These are phyloP conservation scores for Pachliopta kotzebuea DNA, from an alignment of 2,888 invertebrate species.

Conservation along the genomic window DNA sequence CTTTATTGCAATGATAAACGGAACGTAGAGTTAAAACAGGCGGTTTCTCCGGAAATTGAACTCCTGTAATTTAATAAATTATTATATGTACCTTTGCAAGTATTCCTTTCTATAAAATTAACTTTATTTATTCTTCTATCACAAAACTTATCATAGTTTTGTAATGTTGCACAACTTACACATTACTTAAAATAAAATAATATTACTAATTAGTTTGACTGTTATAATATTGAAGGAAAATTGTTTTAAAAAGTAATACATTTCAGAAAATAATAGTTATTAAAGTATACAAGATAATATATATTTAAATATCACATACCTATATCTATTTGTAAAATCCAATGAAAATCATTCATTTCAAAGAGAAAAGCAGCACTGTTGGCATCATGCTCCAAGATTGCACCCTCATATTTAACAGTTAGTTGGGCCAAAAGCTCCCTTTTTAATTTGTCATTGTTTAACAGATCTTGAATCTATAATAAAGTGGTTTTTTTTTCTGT, in stretches of 20 bases:
- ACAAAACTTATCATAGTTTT: background rate
- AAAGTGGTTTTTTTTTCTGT: background rate
- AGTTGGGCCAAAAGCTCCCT: slow-evolving; percentile 68
- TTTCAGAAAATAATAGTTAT: background rate
- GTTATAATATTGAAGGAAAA: no score
- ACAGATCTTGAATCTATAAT: slow-evolving; percentile 61
- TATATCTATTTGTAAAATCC: slow-evolving; percentile 80
- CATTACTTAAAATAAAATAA: no score
- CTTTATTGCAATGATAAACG: slow-evolving; percentile 76
- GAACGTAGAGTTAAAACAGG: slow-evolving; percentile 78
- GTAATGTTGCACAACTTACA: no score
- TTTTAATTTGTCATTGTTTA: slow-evolving; percentile 70
- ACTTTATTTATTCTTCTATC: background rate
- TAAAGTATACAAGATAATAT: background rate
- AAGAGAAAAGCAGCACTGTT: slow-evolving; percentile 80
- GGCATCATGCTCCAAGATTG: slow-evolving; percentile 69
- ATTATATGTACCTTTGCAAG: background rate
- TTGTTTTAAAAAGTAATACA: no score
- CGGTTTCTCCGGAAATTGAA: slow-evolving; percentile 77
- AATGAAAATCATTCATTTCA: slow-evolving; percentile 82
- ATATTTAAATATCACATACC: slow-evolving; percentile 50
- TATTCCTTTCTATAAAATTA: background rate
- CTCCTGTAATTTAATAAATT: slow-evolving; percentile 44
- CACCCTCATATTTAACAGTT: slow-evolving; percentile 74
- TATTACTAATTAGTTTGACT: no score